Evolutionary conservation across 2,797 vertebrate genomes (phyloP).

Genomic region (Poecile montanus): DNA sequence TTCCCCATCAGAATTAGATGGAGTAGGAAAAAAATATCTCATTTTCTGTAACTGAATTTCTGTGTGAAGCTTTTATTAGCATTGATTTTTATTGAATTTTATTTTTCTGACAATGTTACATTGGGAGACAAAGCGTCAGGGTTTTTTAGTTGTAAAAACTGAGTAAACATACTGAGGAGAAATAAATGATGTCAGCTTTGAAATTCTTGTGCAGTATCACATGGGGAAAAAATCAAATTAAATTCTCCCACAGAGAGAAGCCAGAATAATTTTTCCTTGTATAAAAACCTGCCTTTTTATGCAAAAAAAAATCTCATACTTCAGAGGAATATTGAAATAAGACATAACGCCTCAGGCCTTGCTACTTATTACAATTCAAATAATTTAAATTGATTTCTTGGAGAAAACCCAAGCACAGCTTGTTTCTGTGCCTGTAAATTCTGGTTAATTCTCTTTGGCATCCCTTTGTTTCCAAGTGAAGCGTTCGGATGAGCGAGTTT

Average conservation of each 20-base stretch:
- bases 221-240: not conserved
- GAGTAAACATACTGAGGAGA: not conserved
- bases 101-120: not conserved
- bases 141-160: not conserved
- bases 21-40: not conserved
- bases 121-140: rapidly evolving
- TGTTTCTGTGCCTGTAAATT: not conserved
- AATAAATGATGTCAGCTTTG: not conserved
- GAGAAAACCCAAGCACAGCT: not conserved
- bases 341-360: not conserved
- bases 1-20: not conserved
- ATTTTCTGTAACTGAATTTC: not conserved
- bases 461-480: not conserved
- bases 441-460: not conserved
- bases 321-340: not conserved
- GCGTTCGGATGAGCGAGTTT: not conserved
- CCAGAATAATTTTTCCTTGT: not conserved
- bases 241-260: not conserved
- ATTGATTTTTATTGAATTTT: not conserved
- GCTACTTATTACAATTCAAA: not conserved
- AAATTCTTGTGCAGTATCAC: not conserved
- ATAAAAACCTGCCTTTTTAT: not conserved
- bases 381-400: not conserved
- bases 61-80: not conserved
- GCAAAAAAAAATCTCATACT: not conserved